These are phyloP conservation scores for Mesorhabditis spiculigera DNA, from an alignment of 2,888 invertebrate genomes.

Conservation along the genomic window DNA sequence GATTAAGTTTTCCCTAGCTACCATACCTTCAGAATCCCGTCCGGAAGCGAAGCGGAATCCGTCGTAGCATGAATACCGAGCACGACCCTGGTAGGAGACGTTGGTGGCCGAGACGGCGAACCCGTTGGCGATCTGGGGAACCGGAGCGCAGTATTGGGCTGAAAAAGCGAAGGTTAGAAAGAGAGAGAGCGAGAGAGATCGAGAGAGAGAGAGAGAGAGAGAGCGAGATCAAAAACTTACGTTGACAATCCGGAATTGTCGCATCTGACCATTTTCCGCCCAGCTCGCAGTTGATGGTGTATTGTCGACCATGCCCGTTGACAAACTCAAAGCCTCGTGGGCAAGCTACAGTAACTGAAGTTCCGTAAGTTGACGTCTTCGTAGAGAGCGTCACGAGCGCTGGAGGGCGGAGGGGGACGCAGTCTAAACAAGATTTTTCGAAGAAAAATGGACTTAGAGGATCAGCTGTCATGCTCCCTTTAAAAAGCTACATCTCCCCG, in stretches of 20 bases:
- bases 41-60: conserved; percentile 58
- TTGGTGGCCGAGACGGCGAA: conserved; percentile 92
- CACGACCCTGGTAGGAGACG: conserved; percentile 83
- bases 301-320: conserved; percentile 49
- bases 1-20: not conserved
- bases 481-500: no score
- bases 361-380: conserved; percentile 49
- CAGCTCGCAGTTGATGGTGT: conserved; percentile 47
- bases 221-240: conserved; percentile 27
- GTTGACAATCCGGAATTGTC: conserved; percentile 56
- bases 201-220: not conserved
- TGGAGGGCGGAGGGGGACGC: conserved; percentile 45
- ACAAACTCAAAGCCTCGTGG: conserved; percentile 55
- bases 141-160: conserved; percentile 82
- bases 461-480: no score
- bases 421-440: no score
- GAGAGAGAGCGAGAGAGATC: not conserved
- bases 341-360: conserved; percentile 51
- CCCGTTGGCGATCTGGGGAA: conserved; percentile 94
- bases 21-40: conserved; percentile 65
- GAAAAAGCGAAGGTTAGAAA: conserved; percentile 20
- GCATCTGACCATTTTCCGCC: conserved; percentile 56
- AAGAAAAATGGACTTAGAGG: no score
- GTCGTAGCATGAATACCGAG: conserved; percentile 89
- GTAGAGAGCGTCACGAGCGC: conserved; percentile 52